Evolutionary conservation across 2,113 vertebrate genomes (phyloP).

Genomic region (Carollia perspicillata): DNA sequence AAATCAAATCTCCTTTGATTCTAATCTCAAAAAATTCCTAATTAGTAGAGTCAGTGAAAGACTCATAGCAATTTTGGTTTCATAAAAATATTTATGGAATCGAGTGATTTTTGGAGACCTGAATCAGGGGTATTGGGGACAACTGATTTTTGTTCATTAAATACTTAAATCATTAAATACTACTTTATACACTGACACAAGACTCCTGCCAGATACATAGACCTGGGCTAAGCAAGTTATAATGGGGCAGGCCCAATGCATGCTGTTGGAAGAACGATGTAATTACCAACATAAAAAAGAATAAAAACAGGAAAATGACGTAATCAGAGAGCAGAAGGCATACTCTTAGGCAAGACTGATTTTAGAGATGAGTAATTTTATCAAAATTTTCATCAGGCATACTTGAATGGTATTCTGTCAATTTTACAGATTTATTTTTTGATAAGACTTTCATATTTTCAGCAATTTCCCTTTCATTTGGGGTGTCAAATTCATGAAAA

Average conservation of each 20-base stretch:
- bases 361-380: background rate
- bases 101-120: background rate
- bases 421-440: background rate
- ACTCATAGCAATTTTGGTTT: background rate
- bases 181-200: background rate
- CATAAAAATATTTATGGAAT: background rate
- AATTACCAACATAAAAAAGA: background rate
- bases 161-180: background rate
- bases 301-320: background rate
- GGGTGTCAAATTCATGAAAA: background rate
- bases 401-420: background rate
- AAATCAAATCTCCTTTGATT: background rate
- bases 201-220: background rate
- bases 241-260: accelerated
- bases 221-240: background rate
- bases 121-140: accelerated
- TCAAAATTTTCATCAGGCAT: background rate
- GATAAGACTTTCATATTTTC: background rate
- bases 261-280: background rate
- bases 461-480: background rate
- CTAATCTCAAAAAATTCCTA: background rate
- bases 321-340: background rate
- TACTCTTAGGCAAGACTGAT: background rate
- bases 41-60: background rate
- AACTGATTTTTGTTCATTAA: background rate